phyloP scores from a whole-genome alignment of 2,888 invertebrate genomes.

The Tetrapedia diversipes region DNA sequence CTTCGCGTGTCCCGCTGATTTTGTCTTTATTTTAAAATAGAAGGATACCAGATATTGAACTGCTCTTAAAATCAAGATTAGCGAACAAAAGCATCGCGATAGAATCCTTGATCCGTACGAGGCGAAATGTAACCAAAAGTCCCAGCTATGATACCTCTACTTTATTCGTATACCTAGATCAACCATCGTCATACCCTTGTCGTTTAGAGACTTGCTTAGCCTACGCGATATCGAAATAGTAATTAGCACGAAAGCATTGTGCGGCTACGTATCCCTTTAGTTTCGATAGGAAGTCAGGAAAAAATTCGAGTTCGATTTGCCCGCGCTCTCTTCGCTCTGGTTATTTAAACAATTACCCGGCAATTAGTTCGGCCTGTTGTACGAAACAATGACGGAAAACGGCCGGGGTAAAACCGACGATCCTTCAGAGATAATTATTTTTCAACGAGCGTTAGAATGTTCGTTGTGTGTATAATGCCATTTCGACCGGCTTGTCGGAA shows the following conservation, averaged over 20 bases:
- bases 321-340: neutral
- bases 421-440: constrained; percentile 47
- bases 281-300: constrained; percentile 43
- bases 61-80: constrained; percentile 59
- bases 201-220: neutral
- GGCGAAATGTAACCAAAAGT: constrained; percentile 6
- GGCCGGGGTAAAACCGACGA: constrained; percentile 16
- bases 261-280: constrained; percentile 20
- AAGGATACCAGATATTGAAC: constrained; percentile 38
- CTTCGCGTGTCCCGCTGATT: constrained; percentile 60
- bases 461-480: constrained; percentile 27
- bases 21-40: constrained; percentile 58
- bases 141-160: no score
- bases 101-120: constrained; percentile 53
- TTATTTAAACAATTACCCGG: constrained; percentile 34
- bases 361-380: constrained; percentile 3
- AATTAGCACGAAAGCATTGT: neutral
- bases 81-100: constrained; percentile 56
- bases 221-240: neutral
- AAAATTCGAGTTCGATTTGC: constrained; percentile 34
- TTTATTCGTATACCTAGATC: neutral
- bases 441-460: constrained; percentile 42
- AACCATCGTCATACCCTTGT: neutral
- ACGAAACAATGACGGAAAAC: constrained; percentile 20
- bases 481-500: constrained; percentile 25